Evolutionary conservation across 2,113 vertebrate genomes (phyloP).

Genomic region (Pogonocichla stellata): DNA sequence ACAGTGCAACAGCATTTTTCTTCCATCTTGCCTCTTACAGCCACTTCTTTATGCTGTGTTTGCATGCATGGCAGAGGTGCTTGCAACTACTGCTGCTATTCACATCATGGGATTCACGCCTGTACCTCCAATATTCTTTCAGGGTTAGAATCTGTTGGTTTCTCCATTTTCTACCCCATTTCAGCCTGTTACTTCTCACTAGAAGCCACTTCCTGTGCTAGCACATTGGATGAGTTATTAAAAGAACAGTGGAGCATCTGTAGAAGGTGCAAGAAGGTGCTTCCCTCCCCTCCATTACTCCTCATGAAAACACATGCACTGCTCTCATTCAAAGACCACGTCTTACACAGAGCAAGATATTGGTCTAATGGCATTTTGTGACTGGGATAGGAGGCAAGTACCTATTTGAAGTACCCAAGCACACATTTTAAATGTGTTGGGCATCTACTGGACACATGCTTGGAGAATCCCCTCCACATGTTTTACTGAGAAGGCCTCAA

Average conservation of each 20-base stretch:
- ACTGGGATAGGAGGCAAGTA: not conserved
- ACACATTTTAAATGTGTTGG: accelerated
- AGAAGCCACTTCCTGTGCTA: not conserved
- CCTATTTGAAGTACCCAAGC: not conserved
- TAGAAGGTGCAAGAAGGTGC: not conserved
- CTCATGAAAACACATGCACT: not conserved
- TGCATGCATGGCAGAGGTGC: not conserved
- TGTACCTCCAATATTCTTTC: conserved; percentile 27
- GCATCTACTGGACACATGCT: accelerated
- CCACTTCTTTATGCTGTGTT: conserved; percentile 47
- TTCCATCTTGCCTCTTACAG: conserved; percentile 42
- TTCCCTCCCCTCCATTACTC: not conserved
- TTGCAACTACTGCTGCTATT: not conserved
- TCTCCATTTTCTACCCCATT: conserved; percentile 26
- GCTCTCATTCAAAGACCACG: accelerated
- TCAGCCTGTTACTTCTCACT: not conserved
- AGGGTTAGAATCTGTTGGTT: conserved; percentile 23
- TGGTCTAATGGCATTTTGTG: not conserved
- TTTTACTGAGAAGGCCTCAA: accelerated
- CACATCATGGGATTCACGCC: not conserved
- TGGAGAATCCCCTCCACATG: not conserved
- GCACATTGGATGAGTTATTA: not conserved
- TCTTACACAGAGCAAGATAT: accelerated
- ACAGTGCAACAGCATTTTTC: conserved; percentile 26
- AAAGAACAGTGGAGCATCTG: not conserved